phyloP scores from a whole-genome alignment of 2,888 invertebrate genomes.

The Dicyrtoma fusca region DNA sequence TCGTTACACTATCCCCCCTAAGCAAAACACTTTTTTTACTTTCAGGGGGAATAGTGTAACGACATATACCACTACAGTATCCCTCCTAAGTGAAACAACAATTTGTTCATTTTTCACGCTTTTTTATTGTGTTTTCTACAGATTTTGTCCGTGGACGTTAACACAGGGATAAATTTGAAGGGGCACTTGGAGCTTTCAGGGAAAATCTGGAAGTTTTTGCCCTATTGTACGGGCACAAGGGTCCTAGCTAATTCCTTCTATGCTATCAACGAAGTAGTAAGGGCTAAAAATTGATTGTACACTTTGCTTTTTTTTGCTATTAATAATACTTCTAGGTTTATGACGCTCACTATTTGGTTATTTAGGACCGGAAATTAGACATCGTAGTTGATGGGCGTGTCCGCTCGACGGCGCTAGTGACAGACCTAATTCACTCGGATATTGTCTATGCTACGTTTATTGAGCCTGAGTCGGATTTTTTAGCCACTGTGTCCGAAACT shows the following conservation, averaged over 20 bases:
- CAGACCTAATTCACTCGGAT: constrained; percentile 46
- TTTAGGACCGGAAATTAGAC: constrained; percentile 39
- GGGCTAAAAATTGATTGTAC: background rate
- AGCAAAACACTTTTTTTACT: no score
- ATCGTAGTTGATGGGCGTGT: constrained; percentile 43
- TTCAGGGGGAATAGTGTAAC: no score
- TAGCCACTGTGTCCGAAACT: constrained; percentile 44
- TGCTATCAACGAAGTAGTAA: constrained; percentile 45
- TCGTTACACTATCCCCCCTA: no score
- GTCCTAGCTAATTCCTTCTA: constrained; percentile 42
- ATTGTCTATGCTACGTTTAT: constrained; percentile 43
- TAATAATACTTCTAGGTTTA: no score
- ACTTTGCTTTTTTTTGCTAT: background rate
- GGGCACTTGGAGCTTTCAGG: constrained; percentile 43
- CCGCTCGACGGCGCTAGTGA: constrained; percentile 36
- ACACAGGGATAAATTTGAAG: constrained; percentile 30
- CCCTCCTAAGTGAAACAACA: no score
- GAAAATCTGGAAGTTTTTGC: constrained; percentile 39
- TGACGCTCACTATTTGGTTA: background rate
- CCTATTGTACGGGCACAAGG: constrained; percentile 18
- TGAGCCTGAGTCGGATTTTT: constrained; percentile 45
- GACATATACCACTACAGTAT: no score
- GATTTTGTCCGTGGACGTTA: constrained; percentile 12
- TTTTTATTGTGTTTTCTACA: background rate
- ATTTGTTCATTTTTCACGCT: no score